Conservation (phyloP, 2,113 vertebrate genomes). For the Notechis scutatus region DNA sequence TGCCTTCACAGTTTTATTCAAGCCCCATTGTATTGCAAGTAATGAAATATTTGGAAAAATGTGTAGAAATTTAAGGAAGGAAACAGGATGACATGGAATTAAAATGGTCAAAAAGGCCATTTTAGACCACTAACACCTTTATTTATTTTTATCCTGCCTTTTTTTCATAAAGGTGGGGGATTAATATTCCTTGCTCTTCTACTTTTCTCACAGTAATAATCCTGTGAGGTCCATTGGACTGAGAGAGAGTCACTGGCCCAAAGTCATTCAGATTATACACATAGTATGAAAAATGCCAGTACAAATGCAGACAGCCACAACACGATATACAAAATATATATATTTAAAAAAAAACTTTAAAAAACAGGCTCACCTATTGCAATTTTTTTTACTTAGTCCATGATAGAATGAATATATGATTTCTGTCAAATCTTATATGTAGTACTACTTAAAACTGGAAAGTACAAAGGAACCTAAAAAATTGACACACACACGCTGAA, state of each 20-base stretch:
- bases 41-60: background rate
- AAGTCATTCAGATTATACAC: background rate
- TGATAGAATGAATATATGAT: slow-evolving; percentile 38
- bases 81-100: background rate
- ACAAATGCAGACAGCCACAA: background rate
- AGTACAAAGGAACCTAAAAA: slow-evolving; percentile 59
- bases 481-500: slow-evolving; percentile 39
- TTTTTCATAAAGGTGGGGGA: background rate
- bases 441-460: slow-evolving; percentile 58
- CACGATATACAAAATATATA: background rate
- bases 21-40: background rate
- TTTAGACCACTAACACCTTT: background rate
- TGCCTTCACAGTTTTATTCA: background rate
- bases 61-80: background rate
- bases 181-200: background rate
- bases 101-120: background rate
- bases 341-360: background rate
- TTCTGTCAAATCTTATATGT: slow-evolving; percentile 51
- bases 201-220: background rate
- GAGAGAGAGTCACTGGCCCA: background rate
- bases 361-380: background rate
- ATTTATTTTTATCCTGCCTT: background rate
- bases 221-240: background rate
- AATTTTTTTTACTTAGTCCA: slow-evolving; percentile 35
- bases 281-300: background rate